These are phyloP conservation scores for Diplolepis rosae DNA, from an alignment of 2,888 invertebrate species.

Conservation along the genomic window DNA sequence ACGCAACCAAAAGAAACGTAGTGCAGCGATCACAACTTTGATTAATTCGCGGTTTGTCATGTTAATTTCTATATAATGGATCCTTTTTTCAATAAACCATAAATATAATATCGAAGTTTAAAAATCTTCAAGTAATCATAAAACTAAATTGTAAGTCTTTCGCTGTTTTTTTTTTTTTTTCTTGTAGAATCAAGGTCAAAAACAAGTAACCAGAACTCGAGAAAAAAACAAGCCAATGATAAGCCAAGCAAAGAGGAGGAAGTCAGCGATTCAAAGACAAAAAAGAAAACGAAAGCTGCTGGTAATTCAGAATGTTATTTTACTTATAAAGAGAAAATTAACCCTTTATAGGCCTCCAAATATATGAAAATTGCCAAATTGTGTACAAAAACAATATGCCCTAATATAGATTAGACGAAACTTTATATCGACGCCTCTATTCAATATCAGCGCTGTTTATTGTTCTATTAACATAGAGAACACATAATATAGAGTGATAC, in stretches of 20 bases:
- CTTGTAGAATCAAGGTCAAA: conserved; percentile 17
- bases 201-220: conserved; percentile 14
- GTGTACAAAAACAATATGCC: background rate
- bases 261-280: conserved; percentile 22
- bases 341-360: conserved; percentile 25
- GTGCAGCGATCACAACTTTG: no score
- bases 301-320: conserved; percentile 11
- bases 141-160: background rate
- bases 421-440: no score
- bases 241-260: conserved; percentile 28
- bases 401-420: background rate
- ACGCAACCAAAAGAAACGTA: no score
- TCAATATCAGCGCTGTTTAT: no score
- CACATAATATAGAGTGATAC: no score
- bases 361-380: background rate
- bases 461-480: no score
- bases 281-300: conserved; percentile 28
- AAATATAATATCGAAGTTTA: background rate
- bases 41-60: no score
- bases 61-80: no score
- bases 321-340: background rate
- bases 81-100: no score
- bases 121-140: background rate
- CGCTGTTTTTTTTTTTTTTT: background rate
- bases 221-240: conserved; percentile 11